Conservation (phyloP, 2,797 vertebrate genomes). For the Argyrosomus regius region DNA sequence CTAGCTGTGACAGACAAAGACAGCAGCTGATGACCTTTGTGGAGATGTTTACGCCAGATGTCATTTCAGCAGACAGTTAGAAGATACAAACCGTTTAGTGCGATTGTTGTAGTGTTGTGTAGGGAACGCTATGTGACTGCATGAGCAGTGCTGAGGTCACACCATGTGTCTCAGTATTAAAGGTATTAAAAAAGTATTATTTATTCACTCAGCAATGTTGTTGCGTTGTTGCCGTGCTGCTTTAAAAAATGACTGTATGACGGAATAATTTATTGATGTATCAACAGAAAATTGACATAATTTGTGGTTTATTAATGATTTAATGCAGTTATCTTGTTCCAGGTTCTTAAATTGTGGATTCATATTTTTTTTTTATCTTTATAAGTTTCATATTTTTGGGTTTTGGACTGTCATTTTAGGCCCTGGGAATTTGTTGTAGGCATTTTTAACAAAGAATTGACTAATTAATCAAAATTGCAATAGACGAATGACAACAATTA, state of each 20-base stretch:
- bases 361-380: neutral
- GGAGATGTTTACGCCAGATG: neutral
- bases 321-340: neutral
- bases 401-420: neutral
- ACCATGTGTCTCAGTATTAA: neutral
- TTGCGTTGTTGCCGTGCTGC: neutral
- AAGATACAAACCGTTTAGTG: neutral
- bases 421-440: neutral
- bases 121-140: neutral
- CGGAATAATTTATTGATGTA: neutral
- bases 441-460: neutral
- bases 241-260: neutral
- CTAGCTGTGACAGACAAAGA: neutral
- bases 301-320: too few species aligned
- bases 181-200: neutral
- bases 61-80: neutral
- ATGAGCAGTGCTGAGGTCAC: neutral
- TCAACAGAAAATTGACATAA: neutral
- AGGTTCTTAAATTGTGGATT: neutral
- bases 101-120: accelerated
- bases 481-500: neutral
- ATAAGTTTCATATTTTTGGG: neutral
- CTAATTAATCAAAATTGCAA: neutral
- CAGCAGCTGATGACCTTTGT: neutral
- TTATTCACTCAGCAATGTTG: neutral